A percentile compares a stretch with the other conserved stretches of the same genome.
phyloP scores from a whole-genome alignment of 2,888 invertebrate genomes.

The Melanophora roralis region DNA sequence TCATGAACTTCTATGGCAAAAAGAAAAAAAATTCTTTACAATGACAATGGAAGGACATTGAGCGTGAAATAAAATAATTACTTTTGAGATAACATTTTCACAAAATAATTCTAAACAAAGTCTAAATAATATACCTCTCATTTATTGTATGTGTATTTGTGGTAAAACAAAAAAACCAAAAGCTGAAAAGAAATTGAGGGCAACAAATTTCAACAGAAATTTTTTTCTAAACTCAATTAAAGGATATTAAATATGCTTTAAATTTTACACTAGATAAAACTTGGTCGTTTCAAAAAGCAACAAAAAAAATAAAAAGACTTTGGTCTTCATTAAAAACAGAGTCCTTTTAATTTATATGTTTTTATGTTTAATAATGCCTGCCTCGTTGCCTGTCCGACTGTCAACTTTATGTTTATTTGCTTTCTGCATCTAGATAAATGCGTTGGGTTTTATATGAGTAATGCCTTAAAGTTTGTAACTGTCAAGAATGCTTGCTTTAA shows the following conservation, averaged over 20 bases:
- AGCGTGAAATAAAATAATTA: slow-evolving; percentile 61
- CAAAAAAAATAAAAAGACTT: background rate
- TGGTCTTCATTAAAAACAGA: background rate
- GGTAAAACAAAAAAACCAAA: background rate
- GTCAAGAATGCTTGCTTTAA: slow-evolving; percentile 7
- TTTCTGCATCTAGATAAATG: background rate
- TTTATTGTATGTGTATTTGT: too few relatives aligned
- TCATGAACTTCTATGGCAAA: slow-evolving; percentile 9
- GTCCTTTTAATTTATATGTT: background rate
- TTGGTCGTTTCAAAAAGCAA: background rate
- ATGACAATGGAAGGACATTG: slow-evolving; percentile 52
- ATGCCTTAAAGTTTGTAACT: slow-evolving; percentile 21
- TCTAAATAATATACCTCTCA: background rate
- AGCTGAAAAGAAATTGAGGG: background rate
- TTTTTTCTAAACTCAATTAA: slow-evolving; percentile 6
- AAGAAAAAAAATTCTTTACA: slow-evolving; percentile 21
- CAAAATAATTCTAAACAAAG: slow-evolving; percentile 27
- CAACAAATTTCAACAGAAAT: background rate
- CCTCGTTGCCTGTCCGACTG: background rate
- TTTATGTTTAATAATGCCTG: background rate
- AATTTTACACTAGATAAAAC: background rate
- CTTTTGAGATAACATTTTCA: slow-evolving; percentile 36
- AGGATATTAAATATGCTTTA: background rate
- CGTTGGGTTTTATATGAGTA: background rate
- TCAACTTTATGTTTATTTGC: background rate